Evolutionary conservation across 1,140 invertebrate species (phyloP).

Genomic region (Diuraphis noxia): DNA sequence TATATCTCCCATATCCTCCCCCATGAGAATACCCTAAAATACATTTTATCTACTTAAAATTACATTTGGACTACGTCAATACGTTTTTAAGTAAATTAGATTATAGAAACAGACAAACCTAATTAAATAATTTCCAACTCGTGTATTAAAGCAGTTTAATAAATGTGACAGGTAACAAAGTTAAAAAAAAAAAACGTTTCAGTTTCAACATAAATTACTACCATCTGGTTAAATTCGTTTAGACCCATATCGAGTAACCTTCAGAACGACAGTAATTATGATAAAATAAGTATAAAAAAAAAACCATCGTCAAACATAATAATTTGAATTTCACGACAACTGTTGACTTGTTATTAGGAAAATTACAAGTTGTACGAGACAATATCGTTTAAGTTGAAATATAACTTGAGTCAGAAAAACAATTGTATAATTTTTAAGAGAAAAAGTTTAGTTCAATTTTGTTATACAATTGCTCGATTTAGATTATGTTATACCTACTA

Average conservation of each 20-base stretch:
- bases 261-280: neutral
- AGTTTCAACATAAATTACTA: neutral
- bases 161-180: neutral
- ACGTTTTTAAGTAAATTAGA: neutral
- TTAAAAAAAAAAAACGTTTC: neutral
- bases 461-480: neutral
- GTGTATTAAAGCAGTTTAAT: neutral
- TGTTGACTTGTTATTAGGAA: neutral
- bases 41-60: neutral
- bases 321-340: neutral
- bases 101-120: neutral
- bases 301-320: neutral
- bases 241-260: neutral
- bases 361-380: neutral
- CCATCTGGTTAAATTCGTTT: conserved; percentile 10
- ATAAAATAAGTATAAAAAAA: conserved; percentile 15
- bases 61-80: neutral
- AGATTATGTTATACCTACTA: neutral
- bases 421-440: neutral
- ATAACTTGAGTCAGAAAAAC: neutral
- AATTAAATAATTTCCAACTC: neutral
- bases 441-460: neutral
- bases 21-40: too few relatives aligned
- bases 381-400: neutral
- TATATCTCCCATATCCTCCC: too few relatives aligned